A percentile compares a stretch with the other conserved stretches of the same genome.
phyloP scores from a whole-genome alignment of 2,888 invertebrate species.

The Chrysomela aeneicollis region DNA sequence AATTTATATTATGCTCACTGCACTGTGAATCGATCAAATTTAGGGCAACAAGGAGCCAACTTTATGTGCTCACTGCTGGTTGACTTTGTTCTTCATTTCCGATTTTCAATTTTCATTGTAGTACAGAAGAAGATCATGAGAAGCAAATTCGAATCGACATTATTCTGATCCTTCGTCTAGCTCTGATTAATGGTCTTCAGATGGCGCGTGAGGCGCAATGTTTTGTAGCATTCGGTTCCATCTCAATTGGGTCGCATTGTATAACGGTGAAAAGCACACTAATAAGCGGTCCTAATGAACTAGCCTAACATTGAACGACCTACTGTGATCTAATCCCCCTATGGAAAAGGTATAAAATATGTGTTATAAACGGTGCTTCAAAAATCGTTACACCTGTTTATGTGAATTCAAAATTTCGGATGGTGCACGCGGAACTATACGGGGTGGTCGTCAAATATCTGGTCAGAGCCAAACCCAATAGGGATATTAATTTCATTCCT shows the following conservation, averaged over 20 bases:
- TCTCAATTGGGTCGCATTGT: not conserved
- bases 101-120: too few species aligned
- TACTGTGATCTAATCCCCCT: slow-evolving; percentile 53
- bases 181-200: too few species aligned
- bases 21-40: too few species aligned
- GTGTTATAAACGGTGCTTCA: slow-evolving; percentile 56
- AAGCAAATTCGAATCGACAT: too few species aligned
- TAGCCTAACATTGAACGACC: slow-evolving; percentile 31
- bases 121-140: too few species aligned
- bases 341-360: slow-evolving; percentile 68
- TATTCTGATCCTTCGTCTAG: too few species aligned
- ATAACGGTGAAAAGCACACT: slow-evolving; percentile 12
- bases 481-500: too few species aligned
- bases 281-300: slow-evolving; percentile 47
- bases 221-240: not conserved
- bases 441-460: not conserved
- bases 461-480: not conserved
- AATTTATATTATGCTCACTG: too few species aligned
- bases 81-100: too few species aligned
- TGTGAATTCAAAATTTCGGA: slow-evolving; percentile 18
- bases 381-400: slow-evolving; percentile 56
- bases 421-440: slow-evolving; percentile 5
- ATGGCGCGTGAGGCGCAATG: too few species aligned
- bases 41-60: too few species aligned
- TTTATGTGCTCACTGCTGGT: too few species aligned